A percentile compares a stretch with the other conserved stretches of the same genome.
phyloP scores from a whole-genome alignment of 2,113 vertebrate genomes.

The Daboia siamensis region DNA sequence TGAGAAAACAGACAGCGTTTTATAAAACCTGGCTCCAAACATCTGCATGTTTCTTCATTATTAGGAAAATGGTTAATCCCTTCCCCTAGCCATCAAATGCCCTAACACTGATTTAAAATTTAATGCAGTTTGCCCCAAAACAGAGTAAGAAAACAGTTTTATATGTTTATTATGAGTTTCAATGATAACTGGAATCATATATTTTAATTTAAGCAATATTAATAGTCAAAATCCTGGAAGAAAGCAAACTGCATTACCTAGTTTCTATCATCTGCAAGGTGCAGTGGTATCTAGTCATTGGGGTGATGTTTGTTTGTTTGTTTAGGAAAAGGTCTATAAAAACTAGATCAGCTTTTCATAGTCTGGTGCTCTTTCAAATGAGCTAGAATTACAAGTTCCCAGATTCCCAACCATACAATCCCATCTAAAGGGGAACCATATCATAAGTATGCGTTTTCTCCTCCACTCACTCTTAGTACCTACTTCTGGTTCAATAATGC shows the following conservation, averaged over 20 bases:
- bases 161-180: not conserved
- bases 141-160: not conserved
- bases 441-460: not conserved
- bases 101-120: not conserved
- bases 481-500: conserved; percentile 83
- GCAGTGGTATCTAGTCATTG: not conserved
- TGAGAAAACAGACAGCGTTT: not conserved
- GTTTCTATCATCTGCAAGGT: not conserved
- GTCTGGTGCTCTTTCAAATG: not conserved
- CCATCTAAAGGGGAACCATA: not conserved
- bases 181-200: not conserved
- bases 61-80: not conserved
- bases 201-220: not conserved
- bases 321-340: not conserved
- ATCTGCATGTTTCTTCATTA: not conserved
- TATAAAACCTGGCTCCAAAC: not conserved
- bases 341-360: not conserved
- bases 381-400: not conserved
- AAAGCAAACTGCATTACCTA: not conserved
- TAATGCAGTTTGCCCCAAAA: not conserved
- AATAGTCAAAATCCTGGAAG: not conserved
- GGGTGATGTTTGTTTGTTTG: not conserved
- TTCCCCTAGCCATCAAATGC: not conserved
- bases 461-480: conserved; percentile 54
- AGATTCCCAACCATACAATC: not conserved